Evolutionary conservation across 2,113 vertebrate genomes (phyloP).

Genomic region (Laticauda laticaudata): DNA sequence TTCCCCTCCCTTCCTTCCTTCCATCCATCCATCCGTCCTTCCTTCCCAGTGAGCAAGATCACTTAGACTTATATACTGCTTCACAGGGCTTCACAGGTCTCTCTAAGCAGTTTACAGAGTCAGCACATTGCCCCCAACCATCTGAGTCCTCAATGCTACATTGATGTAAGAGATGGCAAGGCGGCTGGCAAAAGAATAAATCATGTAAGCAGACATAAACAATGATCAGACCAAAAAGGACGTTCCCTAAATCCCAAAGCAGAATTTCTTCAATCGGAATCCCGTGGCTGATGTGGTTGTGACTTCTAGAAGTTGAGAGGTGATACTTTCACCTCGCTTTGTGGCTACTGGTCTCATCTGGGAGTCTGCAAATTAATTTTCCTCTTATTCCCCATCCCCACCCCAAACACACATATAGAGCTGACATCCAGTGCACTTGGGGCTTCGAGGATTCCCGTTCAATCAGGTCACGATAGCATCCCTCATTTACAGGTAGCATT

Average conservation of each 20-base stretch:
- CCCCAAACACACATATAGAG: too few species aligned
- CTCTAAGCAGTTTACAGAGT: too few species aligned
- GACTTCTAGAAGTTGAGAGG: not conserved
- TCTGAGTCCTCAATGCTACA: not conserved
- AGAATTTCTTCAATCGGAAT: not conserved
- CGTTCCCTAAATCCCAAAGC: not conserved
- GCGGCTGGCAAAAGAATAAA: not conserved
- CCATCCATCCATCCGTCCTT: too few species aligned
- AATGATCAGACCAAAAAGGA: not conserved
- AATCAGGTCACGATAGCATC: conserved; percentile 12
- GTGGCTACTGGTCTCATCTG: not conserved
- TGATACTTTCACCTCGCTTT: not conserved
- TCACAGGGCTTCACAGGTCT: too few species aligned
- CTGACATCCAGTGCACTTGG: not conserved
- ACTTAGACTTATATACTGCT: too few species aligned
- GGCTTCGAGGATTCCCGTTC: conserved; percentile 6
- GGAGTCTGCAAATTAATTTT: not conserved
- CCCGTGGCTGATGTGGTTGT: not conserved
- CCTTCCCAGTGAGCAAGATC: too few species aligned
- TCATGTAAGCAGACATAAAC: not conserved
- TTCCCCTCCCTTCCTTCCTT: too few species aligned
- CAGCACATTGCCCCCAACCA: too few species aligned
- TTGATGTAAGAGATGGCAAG: not conserved
- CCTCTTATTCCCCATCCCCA: not conserved
- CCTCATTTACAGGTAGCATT: not conserved